phyloP scores from a whole-genome alignment of 2,113 vertebrate species.

The Lethenteron camtschaticum region DNA sequence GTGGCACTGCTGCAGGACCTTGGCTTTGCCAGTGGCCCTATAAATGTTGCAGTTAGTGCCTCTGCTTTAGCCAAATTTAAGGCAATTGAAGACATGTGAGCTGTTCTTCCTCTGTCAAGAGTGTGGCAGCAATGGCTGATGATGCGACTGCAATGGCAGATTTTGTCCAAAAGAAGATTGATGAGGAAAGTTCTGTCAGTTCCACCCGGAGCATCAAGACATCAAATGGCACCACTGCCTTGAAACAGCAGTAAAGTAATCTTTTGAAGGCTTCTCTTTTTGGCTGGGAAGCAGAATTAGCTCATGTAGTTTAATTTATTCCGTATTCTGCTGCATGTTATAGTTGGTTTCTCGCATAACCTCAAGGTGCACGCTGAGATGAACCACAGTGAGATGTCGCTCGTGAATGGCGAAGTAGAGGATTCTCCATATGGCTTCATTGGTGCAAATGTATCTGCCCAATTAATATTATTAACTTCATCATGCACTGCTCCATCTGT shows the following conservation, averaged over 20 bases:
- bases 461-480: not conserved
- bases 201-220: not conserved
- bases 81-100: not conserved
- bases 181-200: not conserved
- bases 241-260: not conserved
- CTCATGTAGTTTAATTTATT: too few species aligned
- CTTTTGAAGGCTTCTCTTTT: slow-evolving; percentile 4
- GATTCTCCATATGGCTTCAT: not conserved
- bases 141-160: not conserved
- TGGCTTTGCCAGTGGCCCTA: too few species aligned
- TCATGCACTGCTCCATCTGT: not conserved
- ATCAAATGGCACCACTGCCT: not conserved
- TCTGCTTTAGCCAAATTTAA: not conserved
- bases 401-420: not conserved
- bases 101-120: slow-evolving; percentile 3
- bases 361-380: slow-evolving; percentile 3
- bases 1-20: too few species aligned
- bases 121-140: not conserved
- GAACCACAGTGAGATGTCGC: slow-evolving; percentile 1
- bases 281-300: not conserved
- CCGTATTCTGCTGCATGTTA: too few species aligned
- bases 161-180: slow-evolving; percentile 2
- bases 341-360: too few species aligned
- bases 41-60: too few species aligned
- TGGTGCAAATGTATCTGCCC: not conserved